Evolutionary conservation across 2,888 invertebrate genomes (phyloP), one percentile per base, ranked within the genome.

Genomic region (Theristus sp.): DNA sequence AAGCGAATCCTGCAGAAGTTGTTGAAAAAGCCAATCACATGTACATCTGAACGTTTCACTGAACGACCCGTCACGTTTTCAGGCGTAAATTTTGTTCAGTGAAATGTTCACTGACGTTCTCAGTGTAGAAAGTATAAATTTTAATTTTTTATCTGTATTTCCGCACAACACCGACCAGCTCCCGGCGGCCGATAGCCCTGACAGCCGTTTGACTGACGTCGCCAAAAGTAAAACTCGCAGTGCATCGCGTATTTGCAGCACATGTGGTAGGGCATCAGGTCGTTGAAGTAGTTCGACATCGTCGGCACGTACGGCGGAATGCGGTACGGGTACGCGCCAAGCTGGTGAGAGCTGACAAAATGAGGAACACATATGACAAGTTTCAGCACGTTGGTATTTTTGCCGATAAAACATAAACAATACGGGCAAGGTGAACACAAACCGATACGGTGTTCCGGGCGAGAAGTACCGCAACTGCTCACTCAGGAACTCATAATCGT

Each of bases 201-300:
- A 71, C 96, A 96, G 75, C 94, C 93, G 75, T 89, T 88, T 0
- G 91, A 87, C 0, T 90, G 88, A 63, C 96, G 81, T 17, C 69
- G 68, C 78, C 91, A 91, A 70, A 90, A 91, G 68, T 93, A 88
- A 0, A 89, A 89, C 78, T 91, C 89, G 73, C 94, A 96, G 52
- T 90, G 89, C 22, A 90, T 87, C 0, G 87, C 69, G 91, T 91
- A 93, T 71, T 84, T 78, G 71, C 94, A 94, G 73, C 94, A 94
- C 64, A 59, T 87, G 38, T 49, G 46, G 49, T 70, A 70, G 0
- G 94, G 90, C 64, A 87, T 83, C 77, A 89, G 84, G 71, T 96
- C 96, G 71, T 91, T 86, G 79, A 85, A 87, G 89, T 91, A 96
- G 75, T 91, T 87, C 1, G 94, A 94, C 61, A 94, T 75, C 0